Percentiles rank a stretch among this genome's conserved stretches.
These are phyloP conservation scores for Dryocosmus kuriphilus DNA, from an alignment of 2,888 invertebrate species.

Conservation along the genomic window DNA sequence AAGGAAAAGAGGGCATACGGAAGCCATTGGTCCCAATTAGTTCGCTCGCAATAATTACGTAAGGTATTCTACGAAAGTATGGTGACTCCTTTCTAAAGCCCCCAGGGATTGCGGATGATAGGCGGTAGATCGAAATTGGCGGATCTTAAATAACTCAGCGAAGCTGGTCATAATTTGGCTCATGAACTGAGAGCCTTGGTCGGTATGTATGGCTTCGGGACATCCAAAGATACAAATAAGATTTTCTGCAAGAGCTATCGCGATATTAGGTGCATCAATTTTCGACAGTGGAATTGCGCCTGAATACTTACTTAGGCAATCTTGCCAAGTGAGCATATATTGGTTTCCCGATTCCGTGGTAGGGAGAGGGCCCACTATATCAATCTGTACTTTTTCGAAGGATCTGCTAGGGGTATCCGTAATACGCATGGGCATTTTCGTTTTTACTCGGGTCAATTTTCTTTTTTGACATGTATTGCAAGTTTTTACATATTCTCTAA, in stretches of 20 bases:
- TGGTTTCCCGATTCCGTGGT: too few relatives aligned
- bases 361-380: too few relatives aligned
- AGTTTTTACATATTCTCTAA: too few relatives aligned
- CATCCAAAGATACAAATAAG: background rate
- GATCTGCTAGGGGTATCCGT: background rate
- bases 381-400: background rate
- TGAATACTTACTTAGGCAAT: background rate
- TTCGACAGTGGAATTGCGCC: background rate
- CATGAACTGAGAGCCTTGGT: background rate
- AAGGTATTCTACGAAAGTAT: too few relatives aligned
- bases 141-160: background rate
- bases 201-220: background rate
- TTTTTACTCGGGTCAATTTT: background rate
- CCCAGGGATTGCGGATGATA: background rate
- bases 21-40: too few relatives aligned
- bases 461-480: background rate
- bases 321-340: background rate
- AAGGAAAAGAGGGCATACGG: too few relatives aligned
- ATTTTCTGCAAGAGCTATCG: background rate
- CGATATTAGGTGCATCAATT: background rate
- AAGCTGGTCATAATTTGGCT: background rate
- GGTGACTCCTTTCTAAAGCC: too few relatives aligned
- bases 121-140: background rate
- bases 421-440: background rate
- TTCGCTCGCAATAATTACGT: too few relatives aligned